These are phyloP conservation scores for Busseola fusca DNA, from an alignment of 2,888 invertebrate species.

Conservation along the genomic window DNA sequence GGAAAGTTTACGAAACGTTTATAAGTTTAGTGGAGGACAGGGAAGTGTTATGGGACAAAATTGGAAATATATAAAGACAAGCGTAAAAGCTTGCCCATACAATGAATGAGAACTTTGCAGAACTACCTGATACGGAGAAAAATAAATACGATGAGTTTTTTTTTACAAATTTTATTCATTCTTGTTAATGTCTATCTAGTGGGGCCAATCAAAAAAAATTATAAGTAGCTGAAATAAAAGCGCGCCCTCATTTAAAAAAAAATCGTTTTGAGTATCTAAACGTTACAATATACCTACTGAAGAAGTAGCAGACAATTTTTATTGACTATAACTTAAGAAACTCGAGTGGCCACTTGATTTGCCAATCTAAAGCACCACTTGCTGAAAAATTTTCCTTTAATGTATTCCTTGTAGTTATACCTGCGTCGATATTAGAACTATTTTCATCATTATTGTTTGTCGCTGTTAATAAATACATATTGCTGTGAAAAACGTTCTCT, in stretches of 20 bases:
- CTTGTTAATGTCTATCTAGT: too few species aligned
- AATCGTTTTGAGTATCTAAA: too few species aligned
- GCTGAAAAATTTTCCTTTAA: too few species aligned
- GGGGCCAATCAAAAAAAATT: too few species aligned
- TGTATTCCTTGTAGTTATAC: too few species aligned
- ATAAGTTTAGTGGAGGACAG: slow-evolving; percentile 42
- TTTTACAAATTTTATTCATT: neutral
- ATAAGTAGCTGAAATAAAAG: too few species aligned
- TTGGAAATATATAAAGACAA: slow-evolving; percentile 33
- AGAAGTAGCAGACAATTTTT: slow-evolving; percentile 35
- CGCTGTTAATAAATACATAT: too few species aligned
- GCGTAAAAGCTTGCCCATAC: slow-evolving; percentile 28
- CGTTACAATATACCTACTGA: slow-evolving; percentile 23
- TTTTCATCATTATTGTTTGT: too few species aligned
- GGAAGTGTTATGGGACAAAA: slow-evolving; percentile 42
- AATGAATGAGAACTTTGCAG: slow-evolving; percentile 33
- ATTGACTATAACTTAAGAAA: slow-evolving; percentile 38
- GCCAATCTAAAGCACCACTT: too few species aligned
- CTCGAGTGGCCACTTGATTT: slow-evolving; percentile 19
- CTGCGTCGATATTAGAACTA: too few species aligned
- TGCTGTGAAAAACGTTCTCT: too few species aligned
- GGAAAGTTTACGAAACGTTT: slow-evolving; percentile 41
- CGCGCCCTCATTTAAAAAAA: too few species aligned
- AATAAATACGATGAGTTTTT: slow-evolving; percentile 25
- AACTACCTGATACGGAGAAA: slow-evolving; percentile 29